Evolutionary conservation across 2,113 vertebrate genomes (phyloP).

Genomic region (Diadophis punctatus): DNA sequence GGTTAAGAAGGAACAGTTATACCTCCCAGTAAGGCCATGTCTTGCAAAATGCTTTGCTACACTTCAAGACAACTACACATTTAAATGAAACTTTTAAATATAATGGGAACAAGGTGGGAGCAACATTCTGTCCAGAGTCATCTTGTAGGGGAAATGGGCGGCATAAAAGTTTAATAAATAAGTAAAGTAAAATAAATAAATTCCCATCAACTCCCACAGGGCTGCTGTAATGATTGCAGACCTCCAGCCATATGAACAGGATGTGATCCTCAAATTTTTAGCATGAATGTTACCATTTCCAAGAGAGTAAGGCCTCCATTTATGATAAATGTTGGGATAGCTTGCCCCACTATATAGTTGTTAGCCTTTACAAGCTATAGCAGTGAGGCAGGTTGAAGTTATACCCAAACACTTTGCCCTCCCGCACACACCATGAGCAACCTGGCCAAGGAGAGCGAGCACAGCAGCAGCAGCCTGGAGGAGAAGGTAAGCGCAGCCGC

Average conservation of each 20-base stretch:
- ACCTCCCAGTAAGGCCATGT: not conserved
- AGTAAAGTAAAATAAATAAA: too few relatives aligned
- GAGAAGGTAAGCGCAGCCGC: constrained; percentile 64
- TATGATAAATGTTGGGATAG: not conserved
- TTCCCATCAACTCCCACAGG: not conserved
- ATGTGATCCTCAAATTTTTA: not conserved
- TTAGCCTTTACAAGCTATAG: not conserved
- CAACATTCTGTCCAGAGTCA: too few relatives aligned
- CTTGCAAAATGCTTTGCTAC: too few relatives aligned
- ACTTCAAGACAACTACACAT: too few relatives aligned
- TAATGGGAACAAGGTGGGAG: too few relatives aligned
- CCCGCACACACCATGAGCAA: constrained; percentile 65
- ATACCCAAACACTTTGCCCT: not conserved
- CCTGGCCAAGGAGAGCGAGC: constrained; percentile 70
- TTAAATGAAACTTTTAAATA: too few relatives aligned
- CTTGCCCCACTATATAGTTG: not conserved
- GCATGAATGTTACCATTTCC: not conserved
- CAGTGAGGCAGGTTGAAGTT: not conserved
- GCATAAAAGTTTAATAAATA: too few relatives aligned
- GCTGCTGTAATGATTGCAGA: not conserved
- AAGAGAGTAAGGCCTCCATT: not conserved
- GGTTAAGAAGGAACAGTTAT: too few relatives aligned
- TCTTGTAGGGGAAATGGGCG: too few relatives aligned
- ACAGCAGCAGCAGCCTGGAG: constrained; percentile 58
- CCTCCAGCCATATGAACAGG: not conserved